Evolutionary conservation across 2,797 vertebrate species (phyloP).

Genomic region (Acanthurus lineatus): DNA sequence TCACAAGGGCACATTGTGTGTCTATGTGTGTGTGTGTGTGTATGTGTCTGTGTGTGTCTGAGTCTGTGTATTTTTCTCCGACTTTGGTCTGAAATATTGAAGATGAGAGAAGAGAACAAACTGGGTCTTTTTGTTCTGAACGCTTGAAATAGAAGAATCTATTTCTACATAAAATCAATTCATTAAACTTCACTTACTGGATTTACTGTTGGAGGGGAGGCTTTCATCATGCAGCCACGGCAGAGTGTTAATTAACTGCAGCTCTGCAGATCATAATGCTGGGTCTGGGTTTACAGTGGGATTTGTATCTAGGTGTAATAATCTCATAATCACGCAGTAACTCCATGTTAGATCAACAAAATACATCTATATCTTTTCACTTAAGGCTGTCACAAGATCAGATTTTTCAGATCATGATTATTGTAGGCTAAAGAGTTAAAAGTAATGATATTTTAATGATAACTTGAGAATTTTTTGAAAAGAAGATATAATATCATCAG

Average conservation of each 20-base stretch:
- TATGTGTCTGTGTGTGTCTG: not conserved
- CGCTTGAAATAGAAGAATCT: conserved; percentile 17
- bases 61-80: conserved; percentile 44
- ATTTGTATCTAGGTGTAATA: not conserved
- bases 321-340: not conserved
- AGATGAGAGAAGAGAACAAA: conserved; percentile 52
- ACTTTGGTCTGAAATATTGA: conserved; percentile 60
- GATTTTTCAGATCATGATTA: no score
- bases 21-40: conserved; percentile 35
- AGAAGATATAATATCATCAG: no score
- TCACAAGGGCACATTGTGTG: conserved; percentile 96
- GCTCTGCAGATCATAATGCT: conserved; percentile 14
- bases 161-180: conserved; percentile 35
- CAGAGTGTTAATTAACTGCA: conserved; percentile 32
- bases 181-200: conserved; percentile 25
- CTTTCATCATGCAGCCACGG: conserved; percentile 2
- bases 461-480: no score
- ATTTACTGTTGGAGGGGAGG: conserved; percentile 13
- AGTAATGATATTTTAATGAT: no score
- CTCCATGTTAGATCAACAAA: conserved; percentile 7
- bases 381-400: no score
- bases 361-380: not conserved
- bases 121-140: conserved; percentile 31
- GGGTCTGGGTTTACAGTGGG: conserved; percentile 8
- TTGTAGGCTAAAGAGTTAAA: no score